These are phyloP conservation scores for Neuroscelio doddi DNA, from an alignment of 2,888 invertebrate species.

Conservation along the genomic window DNA sequence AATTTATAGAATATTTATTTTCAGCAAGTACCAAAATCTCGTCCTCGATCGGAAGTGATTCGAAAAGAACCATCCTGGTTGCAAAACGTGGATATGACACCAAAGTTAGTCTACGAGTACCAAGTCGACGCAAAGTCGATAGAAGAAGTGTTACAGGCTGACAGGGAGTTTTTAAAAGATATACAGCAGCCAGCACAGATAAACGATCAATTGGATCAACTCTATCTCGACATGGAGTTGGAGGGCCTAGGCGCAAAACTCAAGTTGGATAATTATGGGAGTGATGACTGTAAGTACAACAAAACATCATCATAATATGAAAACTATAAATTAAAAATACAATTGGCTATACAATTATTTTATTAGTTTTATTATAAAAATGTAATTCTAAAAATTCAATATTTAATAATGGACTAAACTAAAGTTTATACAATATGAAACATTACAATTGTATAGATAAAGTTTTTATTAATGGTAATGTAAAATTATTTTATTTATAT, in stretches of 20 bases:
- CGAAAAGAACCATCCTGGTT: slow-evolving; percentile 79
- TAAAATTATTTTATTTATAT: too few species aligned
- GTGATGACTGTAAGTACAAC: slow-evolving; percentile 68
- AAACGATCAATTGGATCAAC: slow-evolving; percentile 81
- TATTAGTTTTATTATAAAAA: too few species aligned
- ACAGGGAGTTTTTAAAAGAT: slow-evolving; percentile 75
- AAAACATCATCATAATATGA: slow-evolving; percentile 21
- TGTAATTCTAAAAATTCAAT: too few species aligned
- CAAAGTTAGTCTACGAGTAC: slow-evolving; percentile 81
- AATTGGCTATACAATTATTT: too few species aligned
- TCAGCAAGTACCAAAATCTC: slow-evolving; percentile 21
- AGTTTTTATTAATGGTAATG: too few species aligned
- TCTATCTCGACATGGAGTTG: slow-evolving; percentile 81
- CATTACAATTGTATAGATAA: too few species aligned
- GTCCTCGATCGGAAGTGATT: slow-evolving; percentile 33
- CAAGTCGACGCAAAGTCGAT: slow-evolving; percentile 76
- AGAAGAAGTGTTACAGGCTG: slow-evolving; percentile 77
- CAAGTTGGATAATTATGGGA: slow-evolving; percentile 73
- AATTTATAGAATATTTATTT: too few species aligned
- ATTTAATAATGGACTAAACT: too few species aligned
- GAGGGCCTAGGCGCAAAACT: slow-evolving; percentile 76
- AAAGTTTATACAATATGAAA: too few species aligned
- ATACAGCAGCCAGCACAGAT: slow-evolving; percentile 79
- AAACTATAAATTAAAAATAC: too few species aligned
- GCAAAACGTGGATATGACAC: slow-evolving; percentile 78